Evolutionary conservation across 2,888 invertebrate genomes (phyloP), one percentile per base, ranked within the genome.

Genomic region (Caenorhabditis becei): DNA sequence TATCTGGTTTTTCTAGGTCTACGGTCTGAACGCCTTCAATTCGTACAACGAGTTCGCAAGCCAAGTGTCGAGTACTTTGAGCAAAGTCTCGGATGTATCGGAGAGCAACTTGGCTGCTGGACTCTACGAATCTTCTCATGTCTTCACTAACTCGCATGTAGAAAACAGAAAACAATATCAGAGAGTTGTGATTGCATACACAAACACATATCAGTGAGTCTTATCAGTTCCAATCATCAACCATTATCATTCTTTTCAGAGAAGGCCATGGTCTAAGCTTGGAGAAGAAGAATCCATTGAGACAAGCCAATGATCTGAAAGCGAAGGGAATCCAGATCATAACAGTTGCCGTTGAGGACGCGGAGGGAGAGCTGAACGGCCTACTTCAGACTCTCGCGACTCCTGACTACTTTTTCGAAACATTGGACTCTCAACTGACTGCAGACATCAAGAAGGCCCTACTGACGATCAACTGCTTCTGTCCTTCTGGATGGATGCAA

Each of bases 391-490:
- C 70, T 10, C 2, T 67, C 28, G 77, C 77, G 8, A 37, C 69
- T 14, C 44, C 54, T 4, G 61, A 56, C 18, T 35, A 41, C 35
- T 26, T 5, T 14, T 67, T 77, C 54, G 14, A 47, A 7, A 62
- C 10, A 20, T 23, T 14, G 8, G 69, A 70, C 41, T n/a, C 23
- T 2, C 32, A 77, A n/a, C 16, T 54, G 18, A 47, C 8, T 7
- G 41, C 11, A 41, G 41, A 41, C 11, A 32, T 61, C 20, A 51
- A 56, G 20, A 66, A 75, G 1, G 53, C 77, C 47, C 65, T 54
- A n/a, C 18, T 49, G 74, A 11, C 47, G 66, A 70, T 51, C 51
- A 81, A 81, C 67, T 81, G 81, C n/a, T 81, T 71, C 77, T 81
- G 81, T 24, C 81, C 71, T 1, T 59, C 41, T 35, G 41, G 49